These are phyloP conservation scores for Nothura maculosa DNA, from an alignment of 2,797 vertebrate genomes.

Conservation along the genomic window DNA sequence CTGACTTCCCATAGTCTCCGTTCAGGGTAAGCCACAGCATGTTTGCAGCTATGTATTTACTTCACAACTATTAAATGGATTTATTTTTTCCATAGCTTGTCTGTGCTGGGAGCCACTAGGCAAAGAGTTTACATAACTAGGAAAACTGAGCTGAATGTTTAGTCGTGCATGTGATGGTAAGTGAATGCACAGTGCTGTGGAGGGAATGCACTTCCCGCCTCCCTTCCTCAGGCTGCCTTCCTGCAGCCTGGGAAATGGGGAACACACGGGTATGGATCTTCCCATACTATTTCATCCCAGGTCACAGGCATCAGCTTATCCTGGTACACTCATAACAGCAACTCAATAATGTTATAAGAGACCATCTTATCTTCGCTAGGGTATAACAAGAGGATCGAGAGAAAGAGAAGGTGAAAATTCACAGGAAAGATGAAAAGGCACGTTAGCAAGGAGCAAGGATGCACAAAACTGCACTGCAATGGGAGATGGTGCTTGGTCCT, in stretches of 20 bases:
- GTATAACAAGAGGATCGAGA: not conserved
- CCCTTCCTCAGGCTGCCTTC: not conserved
- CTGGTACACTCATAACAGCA: rapidly evolving
- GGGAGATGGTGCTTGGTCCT: no score
- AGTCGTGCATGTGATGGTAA: not conserved
- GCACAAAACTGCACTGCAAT: no score
- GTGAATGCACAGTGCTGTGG: rapidly evolving
- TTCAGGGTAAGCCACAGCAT: not conserved
- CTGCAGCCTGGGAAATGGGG: rapidly evolving
- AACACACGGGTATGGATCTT: rapidly evolving
- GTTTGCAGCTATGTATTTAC: not conserved
- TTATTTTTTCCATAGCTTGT: constrained; percentile 15
- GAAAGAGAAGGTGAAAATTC: not conserved
- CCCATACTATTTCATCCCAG: not conserved
- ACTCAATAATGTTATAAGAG: rapidly evolving
- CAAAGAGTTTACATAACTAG: not conserved
- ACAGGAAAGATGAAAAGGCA: not conserved
- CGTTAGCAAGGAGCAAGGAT: not conserved
- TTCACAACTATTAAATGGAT: not conserved
- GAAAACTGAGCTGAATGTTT: not conserved
- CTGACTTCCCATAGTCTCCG: not conserved
- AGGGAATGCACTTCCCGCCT: no score
- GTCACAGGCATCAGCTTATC: rapidly evolving
- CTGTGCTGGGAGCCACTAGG: not conserved
- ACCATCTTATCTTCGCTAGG: rapidly evolving